Evolutionary conservation across 2,113 vertebrate species (phyloP).

Genomic region (Clinocottus analis): DNA sequence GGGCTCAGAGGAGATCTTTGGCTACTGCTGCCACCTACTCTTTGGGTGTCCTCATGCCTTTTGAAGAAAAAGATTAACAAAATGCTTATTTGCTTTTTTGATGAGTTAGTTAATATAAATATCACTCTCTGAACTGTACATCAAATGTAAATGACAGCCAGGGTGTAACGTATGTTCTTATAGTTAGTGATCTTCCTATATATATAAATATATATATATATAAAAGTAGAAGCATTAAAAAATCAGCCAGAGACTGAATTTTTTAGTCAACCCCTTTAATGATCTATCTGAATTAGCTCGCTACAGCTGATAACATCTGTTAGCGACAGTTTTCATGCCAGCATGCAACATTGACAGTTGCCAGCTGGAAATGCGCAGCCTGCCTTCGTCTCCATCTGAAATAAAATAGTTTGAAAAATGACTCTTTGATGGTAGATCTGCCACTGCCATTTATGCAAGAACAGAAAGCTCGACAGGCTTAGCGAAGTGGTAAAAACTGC

Average conservation of each 20-base stretch:
- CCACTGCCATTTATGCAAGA: not conserved
- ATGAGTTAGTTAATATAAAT: not conserved
- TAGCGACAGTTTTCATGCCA: not conserved
- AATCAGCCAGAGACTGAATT: not conserved
- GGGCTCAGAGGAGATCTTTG: not conserved
- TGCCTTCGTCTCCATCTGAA: not conserved
- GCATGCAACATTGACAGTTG: not conserved
- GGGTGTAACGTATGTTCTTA: no score
- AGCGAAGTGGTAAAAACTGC: not conserved
- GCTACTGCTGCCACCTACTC: not conserved
- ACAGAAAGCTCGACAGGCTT: not conserved
- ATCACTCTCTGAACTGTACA: not conserved
- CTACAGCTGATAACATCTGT: not conserved
- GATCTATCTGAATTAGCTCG: not conserved
- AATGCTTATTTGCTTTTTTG: not conserved
- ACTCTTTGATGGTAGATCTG: not conserved
- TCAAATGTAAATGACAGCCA: not conserved
- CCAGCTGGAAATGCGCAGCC: not conserved
- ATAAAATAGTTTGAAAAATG: not conserved
- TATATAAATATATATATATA: no score
- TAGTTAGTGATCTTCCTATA: not conserved
- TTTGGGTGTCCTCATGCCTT: not conserved
- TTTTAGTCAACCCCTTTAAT: not conserved
- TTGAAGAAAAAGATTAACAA: not conserved
- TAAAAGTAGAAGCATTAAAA: not conserved